Evolutionary conservation across 1,140 invertebrate species (phyloP), one percentile per base, ranked within the genome.

Genomic region (Tetragnatha versicolor): DNA sequence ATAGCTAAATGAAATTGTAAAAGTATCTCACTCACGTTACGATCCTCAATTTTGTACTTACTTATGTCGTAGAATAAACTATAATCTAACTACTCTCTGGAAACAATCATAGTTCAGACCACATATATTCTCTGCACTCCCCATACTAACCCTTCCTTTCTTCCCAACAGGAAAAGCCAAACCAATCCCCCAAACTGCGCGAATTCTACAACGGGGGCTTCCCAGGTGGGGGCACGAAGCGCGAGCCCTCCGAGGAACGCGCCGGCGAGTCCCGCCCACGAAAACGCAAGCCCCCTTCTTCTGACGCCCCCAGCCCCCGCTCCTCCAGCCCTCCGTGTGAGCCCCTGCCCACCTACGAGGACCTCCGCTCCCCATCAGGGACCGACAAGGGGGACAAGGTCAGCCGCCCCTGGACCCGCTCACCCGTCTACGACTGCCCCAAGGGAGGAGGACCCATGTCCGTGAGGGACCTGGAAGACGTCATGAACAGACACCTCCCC

Each of bases 401-500:
- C 17, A 61, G 27, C n/a, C 10, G 79, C 17, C 79, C 68, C n/a
- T 80, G 79, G 79, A 80, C 65, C 22, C 55, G 79, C 20, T 75
- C 79, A 4, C 70, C 77, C 3, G 55, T 14, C 9, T 60, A 63
- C 9, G 69, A 73, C 17, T 45, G 37, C 17, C 4, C 12, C 5
- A 25, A 39, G 7, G 39, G 37, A 4, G 22, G 29, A n/a, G 42
- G 58, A 14, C 10, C 69, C 1, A 80, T 80, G 79, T 73, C 79
- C 0, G 79, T 80, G 3, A 20, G 60, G 35, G 95, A 97, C 83
- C 87, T 97, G 79, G 95, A 98, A 85, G 94, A 96, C 82, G 95
- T 94, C n/a, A 98, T 97, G 95, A 96, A 95, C 25, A 96, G 96
- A 84, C 95, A 97, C 87, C 87, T 97, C 49, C 95, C 95, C 0